These are phyloP conservation scores for Leptinotarsa tumamoca DNA, from an alignment of 2,888 invertebrate species.

Conservation along the genomic window DNA sequence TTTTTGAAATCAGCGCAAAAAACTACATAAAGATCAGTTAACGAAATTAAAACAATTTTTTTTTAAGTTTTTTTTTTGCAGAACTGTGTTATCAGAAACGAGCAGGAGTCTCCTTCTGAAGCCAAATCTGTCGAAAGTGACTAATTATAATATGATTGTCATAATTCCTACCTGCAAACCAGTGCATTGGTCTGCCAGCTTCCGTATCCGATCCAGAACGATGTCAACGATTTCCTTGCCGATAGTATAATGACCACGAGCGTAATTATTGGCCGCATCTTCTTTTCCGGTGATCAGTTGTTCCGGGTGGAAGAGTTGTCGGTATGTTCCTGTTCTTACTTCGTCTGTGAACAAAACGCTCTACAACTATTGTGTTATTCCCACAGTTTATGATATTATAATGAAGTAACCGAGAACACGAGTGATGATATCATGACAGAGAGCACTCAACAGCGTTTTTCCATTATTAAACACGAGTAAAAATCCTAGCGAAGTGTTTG, in stretches of 20 bases:
- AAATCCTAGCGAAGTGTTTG: background rate
- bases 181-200: slow-evolving; percentile 74
- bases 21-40: too few species aligned
- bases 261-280: slow-evolving; percentile 89
- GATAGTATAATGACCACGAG: slow-evolving; percentile 83
- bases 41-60: too few species aligned
- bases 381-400: background rate
- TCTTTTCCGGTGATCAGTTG: slow-evolving; percentile 85
- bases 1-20: too few species aligned
- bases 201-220: slow-evolving; percentile 77
- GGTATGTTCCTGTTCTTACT: slow-evolving; percentile 54
- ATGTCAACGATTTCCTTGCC: slow-evolving; percentile 82
- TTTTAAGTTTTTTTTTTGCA: too few species aligned
- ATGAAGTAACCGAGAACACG: background rate
- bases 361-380: background rate
- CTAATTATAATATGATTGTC: too few species aligned
- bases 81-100: too few species aligned
- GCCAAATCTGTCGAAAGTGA: background rate
- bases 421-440: background rate
- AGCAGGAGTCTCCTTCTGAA: background rate
- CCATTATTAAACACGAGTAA: background rate
- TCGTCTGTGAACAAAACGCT: slow-evolving; percentile 66
- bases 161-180: slow-evolving; percentile 67
- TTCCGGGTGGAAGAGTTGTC: slow-evolving; percentile 79
- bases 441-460: background rate